Evolutionary conservation across 2,113 vertebrate species (phyloP).

Genomic region (Phyllostomus discolor): DNA sequence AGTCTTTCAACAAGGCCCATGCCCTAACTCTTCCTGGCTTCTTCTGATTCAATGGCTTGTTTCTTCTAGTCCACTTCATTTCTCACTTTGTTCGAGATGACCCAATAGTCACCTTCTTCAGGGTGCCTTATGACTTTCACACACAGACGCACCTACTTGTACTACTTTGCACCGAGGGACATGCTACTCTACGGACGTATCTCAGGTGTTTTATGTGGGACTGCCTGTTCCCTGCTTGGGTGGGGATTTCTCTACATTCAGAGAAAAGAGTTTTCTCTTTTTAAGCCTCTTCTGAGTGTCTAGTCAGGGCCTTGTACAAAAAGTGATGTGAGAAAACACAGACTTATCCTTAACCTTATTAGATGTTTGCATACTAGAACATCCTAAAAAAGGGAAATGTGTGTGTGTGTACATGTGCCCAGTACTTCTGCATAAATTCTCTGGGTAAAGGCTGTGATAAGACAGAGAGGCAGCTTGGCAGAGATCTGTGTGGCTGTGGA

Average conservation of each 20-base stretch:
- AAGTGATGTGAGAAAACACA: neutral
- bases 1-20: neutral
- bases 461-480: neutral
- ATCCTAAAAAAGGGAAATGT: neutral
- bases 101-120: neutral
- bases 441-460: neutral
- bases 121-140: neutral
- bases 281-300: neutral
- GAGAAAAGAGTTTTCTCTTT: neutral
- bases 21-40: neutral
- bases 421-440: constrained; percentile 19
- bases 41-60: neutral
- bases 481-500: neutral
- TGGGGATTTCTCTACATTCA: neutral
- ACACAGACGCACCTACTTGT: neutral
- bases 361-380: neutral
- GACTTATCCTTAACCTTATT: neutral
- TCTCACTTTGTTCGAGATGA: constrained; percentile 4
- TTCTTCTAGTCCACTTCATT: neutral
- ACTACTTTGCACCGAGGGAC: neutral
- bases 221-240: neutral
- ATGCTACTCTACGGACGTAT: neutral
- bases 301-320: neutral
- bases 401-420: neutral
- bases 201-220: neutral